Evolutionary conservation across 2,888 invertebrate species (phyloP), one percentile per base, ranked within the genome.

Genomic region (Autographa pulchrina): DNA sequence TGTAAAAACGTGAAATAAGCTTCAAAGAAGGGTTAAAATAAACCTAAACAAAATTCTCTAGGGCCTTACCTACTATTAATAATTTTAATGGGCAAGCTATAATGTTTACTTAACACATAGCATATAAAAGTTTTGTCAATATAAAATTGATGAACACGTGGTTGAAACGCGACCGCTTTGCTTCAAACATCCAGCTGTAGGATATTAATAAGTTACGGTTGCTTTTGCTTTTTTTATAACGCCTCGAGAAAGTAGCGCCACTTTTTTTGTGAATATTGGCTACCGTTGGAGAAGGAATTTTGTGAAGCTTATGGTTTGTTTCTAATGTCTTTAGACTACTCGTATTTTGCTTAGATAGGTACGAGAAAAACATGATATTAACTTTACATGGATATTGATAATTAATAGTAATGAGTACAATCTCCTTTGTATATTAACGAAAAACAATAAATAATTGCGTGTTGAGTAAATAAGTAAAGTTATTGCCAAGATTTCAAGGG

Each of bases 61-160:
- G 52, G 35, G 62, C 58, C 32, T 16, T 20, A 52, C 31, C 64
- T n/a, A 65, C 72, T 80, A 80, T 78, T 80, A 72, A 60, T 62
- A 64, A 59, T 64, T 59, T 80, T 75, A 71, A 75, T 68, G 58
- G 41, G 43, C 41, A 59, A 48, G 66, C 74, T 71, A 74, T 75
- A 73, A 80, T 80, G 72, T 82, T 82, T 75, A 81, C 75, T 74
- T 80, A 72, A 74, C 64, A 43, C 70, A 80, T 70, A 73, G 62
- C 71, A 65, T 72, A 77, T 82, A 72, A 72, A 81, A 81, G 59
- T 62, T 78, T 72, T 82, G 84, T 81, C 78, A 78, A 69, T 76
- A 83, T 78, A 74, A 82, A 81, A 74, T 64, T 72, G 14, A 71
- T 72, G 56, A 75, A 61, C 81, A 71, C 72, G 74, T 75, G 71